These are phyloP conservation scores for Helogale parvula DNA, from an alignment of 2,113 vertebrate species.

Conservation along the genomic window DNA sequence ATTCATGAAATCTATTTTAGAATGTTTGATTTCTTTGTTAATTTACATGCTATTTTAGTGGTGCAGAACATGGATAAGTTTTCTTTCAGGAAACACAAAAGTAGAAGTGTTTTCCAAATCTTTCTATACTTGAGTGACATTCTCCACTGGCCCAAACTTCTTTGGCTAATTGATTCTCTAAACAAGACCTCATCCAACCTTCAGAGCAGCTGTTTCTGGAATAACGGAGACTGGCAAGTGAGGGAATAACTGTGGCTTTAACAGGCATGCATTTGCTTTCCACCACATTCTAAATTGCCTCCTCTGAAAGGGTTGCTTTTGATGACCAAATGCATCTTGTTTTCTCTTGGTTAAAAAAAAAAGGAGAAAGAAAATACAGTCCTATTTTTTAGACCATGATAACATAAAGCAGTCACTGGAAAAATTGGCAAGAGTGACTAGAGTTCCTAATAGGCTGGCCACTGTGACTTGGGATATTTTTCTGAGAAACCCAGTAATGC, in stretches of 20 bases:
- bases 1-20: not conserved
- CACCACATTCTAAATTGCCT: conserved; percentile 11
- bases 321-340: conserved; percentile 70
- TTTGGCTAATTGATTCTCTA: conserved; percentile 70
- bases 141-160: conserved; percentile 57
- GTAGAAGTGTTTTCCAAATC: conserved; percentile 57
- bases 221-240: conserved; percentile 37
- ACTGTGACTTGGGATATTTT: conserved; percentile 59
- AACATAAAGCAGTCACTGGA: conserved; percentile 65
- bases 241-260: conserved; percentile 64
- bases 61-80: not conserved
- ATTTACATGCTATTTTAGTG: not conserved
- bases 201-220: conserved; percentile 74
- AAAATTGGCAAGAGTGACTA: conserved; percentile 48
- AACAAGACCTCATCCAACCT: conserved; percentile 75
- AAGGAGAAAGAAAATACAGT: conserved; percentile 4
- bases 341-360: conserved; percentile 49
- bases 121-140: conserved; percentile 59
- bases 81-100: conserved; percentile 46
- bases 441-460: conserved; percentile 35
- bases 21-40: conserved; percentile 11
- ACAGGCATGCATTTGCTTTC: conserved; percentile 47
- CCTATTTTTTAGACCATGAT: conserved; percentile 61
- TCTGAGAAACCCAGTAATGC: conserved; percentile 54
- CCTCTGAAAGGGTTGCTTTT: conserved; percentile 66